phyloP scores from a whole-genome alignment of 2,888 invertebrate genomes.

The Cryptocheilus praepositus region DNA sequence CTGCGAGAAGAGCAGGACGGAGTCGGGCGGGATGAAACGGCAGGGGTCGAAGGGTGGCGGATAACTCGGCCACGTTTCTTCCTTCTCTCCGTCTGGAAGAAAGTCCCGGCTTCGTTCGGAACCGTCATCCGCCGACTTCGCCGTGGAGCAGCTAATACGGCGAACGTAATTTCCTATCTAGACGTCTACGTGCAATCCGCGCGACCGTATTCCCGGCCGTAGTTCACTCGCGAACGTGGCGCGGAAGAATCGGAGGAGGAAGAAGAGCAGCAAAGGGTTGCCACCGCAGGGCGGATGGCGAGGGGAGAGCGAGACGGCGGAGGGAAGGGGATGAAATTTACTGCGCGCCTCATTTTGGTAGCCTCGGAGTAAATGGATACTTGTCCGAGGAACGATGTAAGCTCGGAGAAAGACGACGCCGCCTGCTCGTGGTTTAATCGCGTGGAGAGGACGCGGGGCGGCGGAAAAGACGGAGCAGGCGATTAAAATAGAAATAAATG shows the following conservation, averaged over 20 bases:
- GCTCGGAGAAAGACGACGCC: slow-evolving; percentile 36
- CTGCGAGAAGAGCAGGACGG: not conserved
- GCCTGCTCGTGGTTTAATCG: slow-evolving; percentile 42
- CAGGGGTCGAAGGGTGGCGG: not conserved
- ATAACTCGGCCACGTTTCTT: too few species aligned
- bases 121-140: too few species aligned
- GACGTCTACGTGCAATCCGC: slow-evolving; percentile 24
- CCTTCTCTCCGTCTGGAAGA: too few species aligned
- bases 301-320: too few species aligned
- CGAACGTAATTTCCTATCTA: slow-evolving; percentile 35
- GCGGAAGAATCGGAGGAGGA: slow-evolving; percentile 14
- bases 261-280: too few species aligned
- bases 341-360: slow-evolving; percentile 41
- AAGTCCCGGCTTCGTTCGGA: not conserved
- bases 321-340: slow-evolving; percentile 33
- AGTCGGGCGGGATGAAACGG: not conserved
- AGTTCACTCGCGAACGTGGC: slow-evolving; percentile 12
- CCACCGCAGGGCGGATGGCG: not conserved
- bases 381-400: slow-evolving; percentile 36
- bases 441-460: slow-evolving; percentile 4
- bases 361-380: slow-evolving; percentile 47
- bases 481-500: slow-evolving; percentile 54
- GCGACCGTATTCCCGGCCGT: slow-evolving; percentile 12
- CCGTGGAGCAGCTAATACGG: slow-evolving; percentile 23
- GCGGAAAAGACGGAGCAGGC: slow-evolving; percentile 22